phyloP scores from a whole-genome alignment of 37 sponge, comb jelly and placozoan genomes.

The Eunapius fragilis region DNA sequence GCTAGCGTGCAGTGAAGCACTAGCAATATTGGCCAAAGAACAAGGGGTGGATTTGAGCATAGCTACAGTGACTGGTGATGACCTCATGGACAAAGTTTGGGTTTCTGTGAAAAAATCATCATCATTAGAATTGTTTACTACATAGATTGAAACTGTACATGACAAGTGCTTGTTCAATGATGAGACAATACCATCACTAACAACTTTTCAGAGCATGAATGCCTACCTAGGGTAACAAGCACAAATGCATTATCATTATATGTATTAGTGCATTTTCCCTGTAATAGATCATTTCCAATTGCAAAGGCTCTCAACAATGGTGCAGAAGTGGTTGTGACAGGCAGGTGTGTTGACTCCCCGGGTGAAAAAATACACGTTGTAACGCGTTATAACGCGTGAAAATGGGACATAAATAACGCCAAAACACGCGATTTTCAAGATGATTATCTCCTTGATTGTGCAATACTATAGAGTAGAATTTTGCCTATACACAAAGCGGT shows the following conservation, averaged over 20 bases:
- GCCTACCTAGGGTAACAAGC: slow-evolving; percentile 84
- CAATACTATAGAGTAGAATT: too few relatives aligned
- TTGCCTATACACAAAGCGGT: too few relatives aligned
- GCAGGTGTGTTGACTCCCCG: slow-evolving; percentile 96
- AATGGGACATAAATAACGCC: too few relatives aligned
- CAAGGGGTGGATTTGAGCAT: slow-evolving; percentile 81
- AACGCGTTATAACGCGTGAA: too few relatives aligned
- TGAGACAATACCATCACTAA: slow-evolving; percentile 24
- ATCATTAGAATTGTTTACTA: neutral
- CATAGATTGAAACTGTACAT: neutral
- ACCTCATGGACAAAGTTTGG: slow-evolving; percentile 66
- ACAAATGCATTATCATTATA: too few relatives aligned
- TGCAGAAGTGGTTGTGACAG: slow-evolving; percentile 96
- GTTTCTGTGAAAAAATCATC: neutral
- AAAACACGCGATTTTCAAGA: too few relatives aligned
- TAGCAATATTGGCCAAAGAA: slow-evolving; percentile 53
- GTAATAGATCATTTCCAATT: slow-evolving; percentile 18
- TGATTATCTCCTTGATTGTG: too few relatives aligned
- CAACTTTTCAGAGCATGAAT: slow-evolving; percentile 80
- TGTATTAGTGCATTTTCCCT: too few relatives aligned
- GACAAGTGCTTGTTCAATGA: neutral
- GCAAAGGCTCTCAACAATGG: slow-evolving; percentile 83
- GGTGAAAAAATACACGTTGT: too few relatives aligned
- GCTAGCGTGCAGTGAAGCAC: slow-evolving; percentile 60
- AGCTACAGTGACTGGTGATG: slow-evolving; percentile 91